Evolutionary conservation across 2,888 invertebrate species (phyloP).

Genomic region (Caenorhabditis angaria): DNA sequence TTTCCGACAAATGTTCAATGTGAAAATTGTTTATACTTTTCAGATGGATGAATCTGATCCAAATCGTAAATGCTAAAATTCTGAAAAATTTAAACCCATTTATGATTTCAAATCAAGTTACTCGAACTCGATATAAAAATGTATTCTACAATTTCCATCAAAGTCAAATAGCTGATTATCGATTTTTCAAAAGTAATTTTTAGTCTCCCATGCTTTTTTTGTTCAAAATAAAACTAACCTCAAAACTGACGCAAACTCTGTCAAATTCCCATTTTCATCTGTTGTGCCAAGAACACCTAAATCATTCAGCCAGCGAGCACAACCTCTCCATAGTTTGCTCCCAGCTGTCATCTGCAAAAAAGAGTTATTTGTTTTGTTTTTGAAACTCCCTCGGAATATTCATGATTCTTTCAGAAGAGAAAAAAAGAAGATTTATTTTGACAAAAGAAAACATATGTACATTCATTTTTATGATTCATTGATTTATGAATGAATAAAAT

Average conservation of each 20-base stretch:
- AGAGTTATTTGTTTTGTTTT: not conserved
- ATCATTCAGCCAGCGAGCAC: slow-evolving; percentile 55
- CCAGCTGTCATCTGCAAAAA: slow-evolving; percentile 39
- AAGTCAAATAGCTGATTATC: too few species aligned
- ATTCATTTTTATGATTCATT: slow-evolving; percentile 2
- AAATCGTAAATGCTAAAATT: too few species aligned
- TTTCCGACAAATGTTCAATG: too few species aligned
- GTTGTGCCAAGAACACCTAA: slow-evolving; percentile 41
- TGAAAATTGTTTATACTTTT: too few species aligned
- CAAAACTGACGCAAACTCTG: slow-evolving; percentile 44
- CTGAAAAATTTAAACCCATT: too few species aligned
- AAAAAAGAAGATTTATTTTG: too few species aligned
- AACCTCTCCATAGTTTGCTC: slow-evolving; percentile 56
- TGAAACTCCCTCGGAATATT: slow-evolving; percentile 19
- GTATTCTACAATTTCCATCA: too few species aligned
- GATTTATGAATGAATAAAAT: not conserved
- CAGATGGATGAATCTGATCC: too few species aligned
- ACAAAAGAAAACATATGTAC: too few species aligned
- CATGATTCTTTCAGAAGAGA: slow-evolving; percentile 17
- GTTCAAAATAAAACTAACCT: slow-evolving; percentile 15
- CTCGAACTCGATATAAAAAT: too few species aligned
- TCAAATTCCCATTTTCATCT: slow-evolving; percentile 31
- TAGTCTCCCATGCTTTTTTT: not conserved
- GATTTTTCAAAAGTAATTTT: too few species aligned
- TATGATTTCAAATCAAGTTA: too few species aligned